Conservation (phyloP, 2,113 vertebrate genomes). For the Cygnus atratus region DNA sequence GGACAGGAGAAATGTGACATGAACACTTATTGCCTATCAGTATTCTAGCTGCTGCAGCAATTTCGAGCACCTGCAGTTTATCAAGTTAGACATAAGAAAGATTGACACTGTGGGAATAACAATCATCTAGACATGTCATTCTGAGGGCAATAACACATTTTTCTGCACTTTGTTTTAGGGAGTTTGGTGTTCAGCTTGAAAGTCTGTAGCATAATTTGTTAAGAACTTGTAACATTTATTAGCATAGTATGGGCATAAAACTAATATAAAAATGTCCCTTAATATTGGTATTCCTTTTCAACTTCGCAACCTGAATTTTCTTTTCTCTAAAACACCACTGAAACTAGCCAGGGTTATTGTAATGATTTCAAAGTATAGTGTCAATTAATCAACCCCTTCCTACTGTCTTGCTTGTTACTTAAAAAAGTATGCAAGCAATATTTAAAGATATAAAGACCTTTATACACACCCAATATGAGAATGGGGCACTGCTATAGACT, state of each 20-base stretch:
- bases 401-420: not conserved
- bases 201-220: not conserved
- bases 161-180: conserved; percentile 3
- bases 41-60: conserved; percentile 5
- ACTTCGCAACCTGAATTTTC: not conserved
- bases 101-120: conserved; percentile 44
- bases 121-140: not conserved
- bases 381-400: not conserved
- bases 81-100: conserved; percentile 34
- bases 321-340: not conserved
- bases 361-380: not conserved
- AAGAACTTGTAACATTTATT: not conserved
- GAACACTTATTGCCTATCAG: not conserved
- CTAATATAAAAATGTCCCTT: not conserved
- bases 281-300: not conserved
- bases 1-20: not conserved
- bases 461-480: not conserved
- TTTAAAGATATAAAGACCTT: not conserved
- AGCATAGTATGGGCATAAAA: not conserved
- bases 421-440: not conserved
- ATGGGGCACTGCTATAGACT: not conserved
- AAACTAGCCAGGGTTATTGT: not conserved
- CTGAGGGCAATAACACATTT: not conserved
- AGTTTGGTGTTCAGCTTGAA: not conserved
- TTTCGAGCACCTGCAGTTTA: conserved; percentile 51